Evolutionary conservation across 2,797 vertebrate genomes (phyloP).

Genomic region (Mionectes olivaceus): DNA sequence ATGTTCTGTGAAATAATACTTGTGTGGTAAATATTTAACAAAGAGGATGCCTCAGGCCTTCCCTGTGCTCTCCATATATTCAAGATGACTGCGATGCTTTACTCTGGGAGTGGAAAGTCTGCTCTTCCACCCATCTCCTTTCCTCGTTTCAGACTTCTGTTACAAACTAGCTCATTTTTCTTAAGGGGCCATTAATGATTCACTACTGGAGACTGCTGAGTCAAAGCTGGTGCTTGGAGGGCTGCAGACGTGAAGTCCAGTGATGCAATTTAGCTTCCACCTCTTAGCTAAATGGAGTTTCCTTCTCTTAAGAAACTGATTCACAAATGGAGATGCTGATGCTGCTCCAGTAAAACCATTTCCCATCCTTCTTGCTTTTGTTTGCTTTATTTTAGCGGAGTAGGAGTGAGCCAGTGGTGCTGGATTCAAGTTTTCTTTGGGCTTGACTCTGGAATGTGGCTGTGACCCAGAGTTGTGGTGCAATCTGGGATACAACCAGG

Average conservation of each 20-base stretch:
- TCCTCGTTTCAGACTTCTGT: not conserved
- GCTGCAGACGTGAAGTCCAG: not conserved
- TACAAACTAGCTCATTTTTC: not conserved
- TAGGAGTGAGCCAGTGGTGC: not conserved
- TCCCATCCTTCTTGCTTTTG: not conserved
- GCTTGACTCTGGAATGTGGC: accelerated
- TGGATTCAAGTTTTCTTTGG: not conserved
- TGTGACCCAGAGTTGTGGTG: accelerated
- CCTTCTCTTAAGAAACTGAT: not conserved
- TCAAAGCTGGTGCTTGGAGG: not conserved
- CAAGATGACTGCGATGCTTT: not conserved
- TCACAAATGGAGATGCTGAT: constrained; percentile 33
- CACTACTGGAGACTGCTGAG: not conserved
- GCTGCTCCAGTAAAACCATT: constrained; percentile 10
- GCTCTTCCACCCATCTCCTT: not conserved
- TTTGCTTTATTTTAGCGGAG: not conserved
- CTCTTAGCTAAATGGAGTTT: constrained; percentile 55
- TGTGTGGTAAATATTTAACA: constrained; percentile 68
- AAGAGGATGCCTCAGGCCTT: not conserved
- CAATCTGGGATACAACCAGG: not conserved
- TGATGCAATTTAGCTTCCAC: constrained; percentile 23
- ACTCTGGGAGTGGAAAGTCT: constrained; percentile 39
- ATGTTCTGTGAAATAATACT: constrained; percentile 7
- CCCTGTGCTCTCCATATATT: not conserved
- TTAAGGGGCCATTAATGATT: constrained; percentile 57